These are phyloP conservation scores for Dolichoris vasculosae DNA, from an alignment of 1,140 invertebrate species.

Conservation along the genomic window DNA sequence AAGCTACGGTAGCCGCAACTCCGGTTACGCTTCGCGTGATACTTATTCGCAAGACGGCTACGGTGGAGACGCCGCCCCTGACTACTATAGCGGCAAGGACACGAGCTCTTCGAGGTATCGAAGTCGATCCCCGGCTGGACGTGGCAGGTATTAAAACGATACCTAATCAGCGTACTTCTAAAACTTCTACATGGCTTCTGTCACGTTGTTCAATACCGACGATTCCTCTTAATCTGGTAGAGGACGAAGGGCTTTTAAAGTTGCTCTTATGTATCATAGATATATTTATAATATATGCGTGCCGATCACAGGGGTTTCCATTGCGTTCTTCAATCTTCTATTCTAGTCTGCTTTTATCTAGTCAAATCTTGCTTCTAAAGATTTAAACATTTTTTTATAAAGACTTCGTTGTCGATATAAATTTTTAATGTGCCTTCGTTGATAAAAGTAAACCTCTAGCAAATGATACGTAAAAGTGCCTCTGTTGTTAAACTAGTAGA, in stretches of 20 bases:
- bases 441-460: slow-evolving; percentile 29
- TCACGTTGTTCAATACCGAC: slow-evolving; percentile 48
- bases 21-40: slow-evolving; percentile 68
- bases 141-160: slow-evolving; percentile 74
- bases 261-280: slow-evolving; percentile 32
- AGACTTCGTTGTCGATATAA: slow-evolving; percentile 40
- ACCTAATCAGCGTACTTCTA: slow-evolving; percentile 54
- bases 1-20: slow-evolving; percentile 61
- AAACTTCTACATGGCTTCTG: slow-evolving; percentile 49
- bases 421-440: slow-evolving; percentile 29
- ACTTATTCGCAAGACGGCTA: slow-evolving; percentile 69
- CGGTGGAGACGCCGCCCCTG: slow-evolving; percentile 63
- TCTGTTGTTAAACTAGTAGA: slow-evolving; percentile 42
- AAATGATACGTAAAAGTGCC: slow-evolving; percentile 33
- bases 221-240: slow-evolving; percentile 45
- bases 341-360: slow-evolving; percentile 43
- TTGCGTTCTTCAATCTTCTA: slow-evolving; percentile 40
- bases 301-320: slow-evolving; percentile 42
- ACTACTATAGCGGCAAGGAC: slow-evolving; percentile 71
- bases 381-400: slow-evolving; percentile 34
- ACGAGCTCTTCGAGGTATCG: slow-evolving; percentile 74
- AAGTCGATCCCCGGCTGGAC: slow-evolving; percentile 75
- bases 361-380: slow-evolving; percentile 38
- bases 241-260: slow-evolving; percentile 41
- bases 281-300: slow-evolving; percentile 37